Base-by-base conservation (phyloP, 2,888 invertebrate genomes). In the Desoria tigrina region DNA sequence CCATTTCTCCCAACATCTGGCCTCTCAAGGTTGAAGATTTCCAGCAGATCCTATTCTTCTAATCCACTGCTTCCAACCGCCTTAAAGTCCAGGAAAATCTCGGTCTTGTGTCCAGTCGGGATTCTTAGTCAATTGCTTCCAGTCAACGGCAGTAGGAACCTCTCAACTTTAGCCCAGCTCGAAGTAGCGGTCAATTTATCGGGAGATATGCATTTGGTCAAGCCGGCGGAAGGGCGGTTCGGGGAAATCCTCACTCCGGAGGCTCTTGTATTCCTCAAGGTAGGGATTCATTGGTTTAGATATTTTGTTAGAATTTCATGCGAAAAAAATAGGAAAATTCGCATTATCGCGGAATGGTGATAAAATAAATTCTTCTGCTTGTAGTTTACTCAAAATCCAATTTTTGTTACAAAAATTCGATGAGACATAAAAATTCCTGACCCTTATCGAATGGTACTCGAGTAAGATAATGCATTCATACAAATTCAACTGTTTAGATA, bases 241-340 rank as follows among this genome's bases (percentile, higher is more conserved):
- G 24, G 61, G 28, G 57, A 70, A 61, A 64, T 73, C 26, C 51
- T 73, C 1, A 66, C 68, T 11, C 61, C 66, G n/a, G 70, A 66
- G 2, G 66, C 67, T 11, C 42, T 73, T 9, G 68, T 64, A 23
- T 73, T 73, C 42, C 50, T 73, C n/a, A 45, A 45, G n/a, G n/a
- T n/a, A n/a, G n/a, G n/a, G n/a, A n/a, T n/a, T n/a, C n/a, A n/a
- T n/a, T n/a, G n/a, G n/a, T n/a, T n/a, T n/a, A n/a, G n/a, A n/a
- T n/a, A n/a, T n/a, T n/a, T n/a, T n/a, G n/a, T n/a, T n/a, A n/a
- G n/a, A n/a, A n/a, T n/a, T n/a, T n/a, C n/a, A n/a, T n/a, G n/a
- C n/a, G n/a, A n/a, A n/a, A n/a, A n/a, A n/a, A n/a, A n/a, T n/a
- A n/a, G n/a, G n/a, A n/a, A n/a, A n/a, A n/a, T n/a, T n/a, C n/a